phyloP scores from a whole-genome alignment of 1,140 invertebrate genomes.

The Rhagoletis zephyria region DNA sequence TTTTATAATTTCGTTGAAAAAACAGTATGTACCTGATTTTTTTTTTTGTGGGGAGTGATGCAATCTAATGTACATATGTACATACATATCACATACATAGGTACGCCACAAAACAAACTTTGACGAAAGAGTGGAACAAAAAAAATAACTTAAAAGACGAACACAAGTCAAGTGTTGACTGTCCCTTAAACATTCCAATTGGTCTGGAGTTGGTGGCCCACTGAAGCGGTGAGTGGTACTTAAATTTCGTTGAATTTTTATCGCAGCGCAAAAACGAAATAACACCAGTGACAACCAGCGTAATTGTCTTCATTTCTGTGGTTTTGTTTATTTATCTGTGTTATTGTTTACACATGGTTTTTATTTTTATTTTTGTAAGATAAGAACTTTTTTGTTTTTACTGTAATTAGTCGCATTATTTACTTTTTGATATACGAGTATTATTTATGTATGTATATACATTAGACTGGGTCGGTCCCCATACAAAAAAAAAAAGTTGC shows the following conservation, averaged over 20 bases:
- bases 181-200: background rate
- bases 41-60: too few relatives aligned
- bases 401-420: background rate
- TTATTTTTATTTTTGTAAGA: background rate
- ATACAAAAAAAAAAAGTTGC: too few relatives aligned
- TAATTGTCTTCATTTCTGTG: slow-evolving; percentile 14
- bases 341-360: slow-evolving; percentile 11
- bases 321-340: slow-evolving; percentile 8
- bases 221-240: background rate
- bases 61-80: background rate
- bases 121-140: background rate
- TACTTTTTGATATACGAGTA: background rate
- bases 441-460: too few relatives aligned
- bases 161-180: slow-evolving; percentile 24
- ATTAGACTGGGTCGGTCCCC: too few relatives aligned
- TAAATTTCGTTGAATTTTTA: slow-evolving; percentile 41
- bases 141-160: background rate
- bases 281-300: background rate
- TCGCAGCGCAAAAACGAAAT: background rate
- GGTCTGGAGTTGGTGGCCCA: background rate
- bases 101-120: slow-evolving; percentile 5
- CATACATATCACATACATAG: background rate
- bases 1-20: too few relatives aligned
- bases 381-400: background rate
- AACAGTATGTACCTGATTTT: too few relatives aligned